These are phyloP conservation scores for Eudasyphora cyanicolor DNA, from an alignment of 2,888 invertebrate species.

Conservation along the genomic window DNA sequence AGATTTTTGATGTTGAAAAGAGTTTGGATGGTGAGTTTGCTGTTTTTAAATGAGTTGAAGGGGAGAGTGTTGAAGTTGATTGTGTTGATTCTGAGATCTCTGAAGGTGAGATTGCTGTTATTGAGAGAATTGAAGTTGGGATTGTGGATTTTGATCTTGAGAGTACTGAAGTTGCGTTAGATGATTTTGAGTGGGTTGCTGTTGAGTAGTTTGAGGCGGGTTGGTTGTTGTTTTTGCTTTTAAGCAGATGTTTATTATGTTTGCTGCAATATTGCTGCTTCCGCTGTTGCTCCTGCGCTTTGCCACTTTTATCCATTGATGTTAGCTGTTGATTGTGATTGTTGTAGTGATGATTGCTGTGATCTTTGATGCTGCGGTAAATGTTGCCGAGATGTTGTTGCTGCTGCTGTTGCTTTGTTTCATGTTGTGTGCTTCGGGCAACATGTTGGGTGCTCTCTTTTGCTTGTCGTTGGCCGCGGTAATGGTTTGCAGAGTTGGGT, in stretches of 20 bases:
- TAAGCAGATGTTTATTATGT: conserved; percentile 45
- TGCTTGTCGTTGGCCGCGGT: conserved; percentile 32
- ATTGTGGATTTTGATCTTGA: neutral
- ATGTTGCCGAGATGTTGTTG: neutral
- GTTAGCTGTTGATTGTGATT: conserved; percentile 58
- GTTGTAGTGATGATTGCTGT: neutral
- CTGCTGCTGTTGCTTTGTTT: neutral
- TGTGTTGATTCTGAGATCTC: too few species aligned
- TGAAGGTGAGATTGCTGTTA: too few species aligned
- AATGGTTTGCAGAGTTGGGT: neutral
- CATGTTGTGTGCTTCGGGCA: neutral
- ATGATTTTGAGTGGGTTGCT: neutral
- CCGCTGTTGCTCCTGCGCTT: too few species aligned
- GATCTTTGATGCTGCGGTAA: conserved; percentile 56
- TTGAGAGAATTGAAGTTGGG: too few species aligned
- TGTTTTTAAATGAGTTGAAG: too few species aligned
- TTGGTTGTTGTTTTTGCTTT: conserved; percentile 35
- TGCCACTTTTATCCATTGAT: conserved; percentile 46
- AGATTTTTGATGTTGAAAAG: neutral
- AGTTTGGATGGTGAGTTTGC: too few species aligned
- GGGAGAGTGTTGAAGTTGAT: neutral
- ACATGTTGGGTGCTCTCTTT: neutral
- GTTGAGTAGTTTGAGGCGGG: conserved; percentile 26
- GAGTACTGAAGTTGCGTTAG: neutral
- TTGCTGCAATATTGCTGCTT: conserved; percentile 51